A percentile compares a stretch with the other conserved stretches of the same genome.
Evolutionary conservation across 2,888 invertebrate genomes (phyloP).

Genomic region (Drosophila macrothrix): DNA sequence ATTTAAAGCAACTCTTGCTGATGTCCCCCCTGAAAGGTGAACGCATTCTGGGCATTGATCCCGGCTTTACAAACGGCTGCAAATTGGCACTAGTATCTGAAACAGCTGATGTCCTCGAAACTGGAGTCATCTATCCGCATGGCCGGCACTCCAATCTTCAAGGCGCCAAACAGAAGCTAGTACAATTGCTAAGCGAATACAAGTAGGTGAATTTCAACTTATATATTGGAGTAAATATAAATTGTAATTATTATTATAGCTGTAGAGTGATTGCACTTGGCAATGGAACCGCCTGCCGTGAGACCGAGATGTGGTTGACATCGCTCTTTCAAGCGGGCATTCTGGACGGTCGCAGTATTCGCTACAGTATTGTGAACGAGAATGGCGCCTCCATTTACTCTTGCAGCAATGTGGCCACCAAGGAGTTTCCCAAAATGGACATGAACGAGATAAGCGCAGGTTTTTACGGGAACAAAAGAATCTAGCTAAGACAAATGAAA

Average conservation of each 20-base stretch:
- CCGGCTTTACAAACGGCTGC: conserved; percentile 95
- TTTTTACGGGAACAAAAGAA: conserved; percentile 69
- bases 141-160: conserved; percentile 82
- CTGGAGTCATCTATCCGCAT: conserved; percentile 89
- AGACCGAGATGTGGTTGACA: conserved; percentile 92
- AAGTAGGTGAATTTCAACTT: conserved; percentile 84
- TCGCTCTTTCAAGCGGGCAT: conserved; percentile 86
- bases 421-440: conserved; percentile 94
- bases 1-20: conserved; percentile 93
- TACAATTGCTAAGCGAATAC: conserved; percentile 87
- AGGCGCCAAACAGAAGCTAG: conserved; percentile 76
- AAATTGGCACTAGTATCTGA: conserved; percentile 93
- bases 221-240: neutral
- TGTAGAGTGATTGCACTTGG: conserved; percentile 94
- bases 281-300: conserved; percentile 95
- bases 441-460: conserved; percentile 92
- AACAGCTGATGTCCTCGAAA: conserved; percentile 89
- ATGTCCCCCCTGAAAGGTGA: conserved; percentile 92
- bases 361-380: conserved; percentile 94
- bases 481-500: no score
- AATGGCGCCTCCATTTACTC: conserved; percentile 97
- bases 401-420: conserved; percentile 92
- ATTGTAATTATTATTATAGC: conserved; percentile 83
- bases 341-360: conserved; percentile 86
- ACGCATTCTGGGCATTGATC: conserved; percentile 94